Base-by-base conservation (phyloP, 2,113 vertebrate species). In the Sinocyclocheilus anshuiensis region DNA sequence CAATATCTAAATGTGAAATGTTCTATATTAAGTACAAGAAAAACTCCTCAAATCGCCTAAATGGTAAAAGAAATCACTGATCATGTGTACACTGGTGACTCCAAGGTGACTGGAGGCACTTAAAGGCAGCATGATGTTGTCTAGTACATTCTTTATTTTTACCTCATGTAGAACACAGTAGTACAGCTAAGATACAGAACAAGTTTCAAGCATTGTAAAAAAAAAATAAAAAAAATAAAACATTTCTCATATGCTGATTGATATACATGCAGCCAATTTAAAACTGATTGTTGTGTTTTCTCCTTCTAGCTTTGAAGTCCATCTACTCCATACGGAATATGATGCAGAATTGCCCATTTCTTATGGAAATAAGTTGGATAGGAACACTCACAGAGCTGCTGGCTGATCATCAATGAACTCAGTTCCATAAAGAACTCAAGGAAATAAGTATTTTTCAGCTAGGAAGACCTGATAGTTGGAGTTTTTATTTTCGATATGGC, bases 321-420 rank as follows among this genome's bases (percentile, higher is more conserved):
- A 81, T 50, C 65, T 71, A 87, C 84, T 87, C 48, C 42, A 90
- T 85, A 85, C 69, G 90, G 67, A 94, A 89, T 94, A 94, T 91
- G 91, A 95, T 95, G 94, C 93, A 92, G 92, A 92, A 88, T 89
- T 87, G 79, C 86, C 92, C 88, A 86, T 90, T 89, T 91, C 89
- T 91, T 24, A 77, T 88, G 81, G 78, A 84, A 89, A 89, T 36
- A 71, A 71, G 22, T 53, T 63, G 76, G 74, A 75, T 50, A 36
- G 50, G 53, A 77, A 72, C 72, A 87, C 82, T 50, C 39, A 67
- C 85, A 63, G 63, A 83, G 59, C 50, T 55, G 59, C 42, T 84
- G 50, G 83, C 77, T 83, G 74, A 75, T 84, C 75, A 89, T 87
- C 85, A 84, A 88, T 91, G 88, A 90, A 89, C 88, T 87, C 8